Percentiles rank a stretch among this genome's conserved stretches.
Conservation (phyloP, 2,797 vertebrate species). For the Eleutherodactylus coqui region DNA sequence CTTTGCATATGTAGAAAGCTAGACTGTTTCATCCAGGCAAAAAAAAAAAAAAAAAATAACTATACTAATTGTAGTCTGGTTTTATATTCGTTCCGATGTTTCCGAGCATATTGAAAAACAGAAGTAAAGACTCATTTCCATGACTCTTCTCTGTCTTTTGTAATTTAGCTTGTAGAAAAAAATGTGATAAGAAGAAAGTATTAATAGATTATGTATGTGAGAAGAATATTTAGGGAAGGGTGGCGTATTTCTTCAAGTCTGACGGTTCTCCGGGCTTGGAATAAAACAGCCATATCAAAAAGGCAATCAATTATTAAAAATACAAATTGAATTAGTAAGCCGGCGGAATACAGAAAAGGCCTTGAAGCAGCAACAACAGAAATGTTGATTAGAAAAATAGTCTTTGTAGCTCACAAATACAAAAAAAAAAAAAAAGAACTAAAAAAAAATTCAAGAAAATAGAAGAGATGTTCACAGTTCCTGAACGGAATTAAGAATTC, state of each 20-base stretch:
- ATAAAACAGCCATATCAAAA: constrained; percentile 36
- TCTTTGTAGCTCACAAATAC: not conserved
- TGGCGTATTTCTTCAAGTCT: constrained; percentile 22
- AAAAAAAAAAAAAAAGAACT: not conserved
- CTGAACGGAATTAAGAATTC: not conserved
- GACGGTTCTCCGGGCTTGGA: not conserved
- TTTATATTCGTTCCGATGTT: constrained; percentile 53
- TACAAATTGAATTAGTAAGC: constrained; percentile 50
- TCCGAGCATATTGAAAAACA: constrained; percentile 54
- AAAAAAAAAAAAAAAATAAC: not conserved
- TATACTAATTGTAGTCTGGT: constrained; percentile 40
- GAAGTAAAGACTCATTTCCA: constrained; percentile 54
- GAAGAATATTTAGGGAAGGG: constrained; percentile 34
- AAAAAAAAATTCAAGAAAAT: not conserved
- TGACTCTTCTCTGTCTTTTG: constrained; percentile 41
- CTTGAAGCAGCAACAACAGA: constrained; percentile 26
- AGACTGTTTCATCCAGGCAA: not conserved
- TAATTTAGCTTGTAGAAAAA: constrained; percentile 51
- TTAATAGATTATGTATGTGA: constrained; percentile 57
- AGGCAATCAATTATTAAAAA: constrained; percentile 54
- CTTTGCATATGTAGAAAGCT: not conserved
- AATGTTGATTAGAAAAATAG: not conserved
- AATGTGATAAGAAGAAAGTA: constrained; percentile 47
- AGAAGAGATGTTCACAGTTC: not conserved
- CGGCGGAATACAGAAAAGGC: constrained; percentile 6